Conservation (phyloP, 2,888 invertebrate species). For the Mythimna lalbum region DNA sequence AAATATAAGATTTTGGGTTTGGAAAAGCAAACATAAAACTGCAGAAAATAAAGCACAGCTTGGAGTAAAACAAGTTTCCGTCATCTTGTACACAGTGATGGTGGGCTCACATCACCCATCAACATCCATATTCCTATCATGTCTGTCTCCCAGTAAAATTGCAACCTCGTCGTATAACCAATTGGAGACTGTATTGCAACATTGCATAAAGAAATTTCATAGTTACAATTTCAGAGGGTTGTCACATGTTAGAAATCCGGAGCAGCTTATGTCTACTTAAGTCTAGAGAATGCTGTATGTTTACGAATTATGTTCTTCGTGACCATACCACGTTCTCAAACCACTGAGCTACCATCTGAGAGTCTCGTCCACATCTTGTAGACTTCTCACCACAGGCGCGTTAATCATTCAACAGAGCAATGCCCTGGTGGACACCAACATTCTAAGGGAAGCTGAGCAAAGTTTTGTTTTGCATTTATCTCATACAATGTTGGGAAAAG, state of each 20-base stretch:
- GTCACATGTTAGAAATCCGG: conserved; percentile 80
- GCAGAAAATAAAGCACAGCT: conserved; percentile 24
- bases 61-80: conserved; percentile 12
- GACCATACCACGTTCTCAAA: conserved; percentile 85
- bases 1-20: neutral
- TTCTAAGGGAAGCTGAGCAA: conserved; percentile 69
- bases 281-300: conserved; percentile 87
- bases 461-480: conserved; percentile 59
- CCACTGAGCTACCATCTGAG: conserved; percentile 79
- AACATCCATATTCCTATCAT: conserved; percentile 81
- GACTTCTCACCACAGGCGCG: conserved; percentile 70
- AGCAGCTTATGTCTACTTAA: conserved; percentile 83
- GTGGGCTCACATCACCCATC: conserved; percentile 78
- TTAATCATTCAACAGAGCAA: conserved; percentile 45
- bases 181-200: conserved; percentile 27
- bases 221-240: conserved; percentile 81
- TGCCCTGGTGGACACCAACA: conserved; percentile 73
- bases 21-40: conserved; percentile 20
- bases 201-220: conserved; percentile 40
- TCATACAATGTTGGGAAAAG: conserved; percentile 71
- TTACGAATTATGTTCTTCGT: conserved; percentile 77
- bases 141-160: conserved; percentile 80
- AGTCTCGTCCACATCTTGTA: conserved; percentile 70
- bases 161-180: conserved; percentile 70
- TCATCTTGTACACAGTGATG: conserved; percentile 69